Evolutionary conservation across 2,113 vertebrate genomes (phyloP).

Genomic region (Pao palembangensis): DNA sequence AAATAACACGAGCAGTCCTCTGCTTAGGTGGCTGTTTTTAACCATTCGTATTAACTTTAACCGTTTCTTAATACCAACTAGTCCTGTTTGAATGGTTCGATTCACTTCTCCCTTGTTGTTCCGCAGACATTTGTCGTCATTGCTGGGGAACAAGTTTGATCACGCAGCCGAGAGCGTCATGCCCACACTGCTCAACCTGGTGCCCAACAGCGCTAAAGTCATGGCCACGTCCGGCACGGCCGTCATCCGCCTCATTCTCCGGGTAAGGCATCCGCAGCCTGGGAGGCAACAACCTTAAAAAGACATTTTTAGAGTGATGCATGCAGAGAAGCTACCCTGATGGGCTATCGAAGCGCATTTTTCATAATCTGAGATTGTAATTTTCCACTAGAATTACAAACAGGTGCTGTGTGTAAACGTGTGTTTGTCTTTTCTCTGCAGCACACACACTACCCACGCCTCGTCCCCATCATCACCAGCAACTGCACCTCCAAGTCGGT

Average conservation of each 20-base stretch:
- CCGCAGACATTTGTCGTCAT: constrained; percentile 84
- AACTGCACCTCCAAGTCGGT: constrained; percentile 98
- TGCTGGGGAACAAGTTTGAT: constrained; percentile 96
- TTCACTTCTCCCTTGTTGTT: constrained; percentile 5
- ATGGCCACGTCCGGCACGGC: constrained; percentile 97
- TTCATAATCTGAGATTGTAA: no score
- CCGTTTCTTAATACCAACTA: no score
- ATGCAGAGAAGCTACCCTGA: no score
- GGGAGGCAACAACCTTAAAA: no score
- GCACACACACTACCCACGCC: constrained; percentile 93
- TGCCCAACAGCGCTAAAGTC: constrained; percentile 98
- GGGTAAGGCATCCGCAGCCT: constrained; percentile 75
- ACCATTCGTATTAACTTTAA: no score
- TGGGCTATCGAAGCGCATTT: no score
- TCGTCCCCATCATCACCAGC: constrained; percentile 98
- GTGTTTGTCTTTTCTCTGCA: constrained; percentile 48
- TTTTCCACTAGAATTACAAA: no score
- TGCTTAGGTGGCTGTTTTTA: neutral
- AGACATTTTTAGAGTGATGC: neutral
- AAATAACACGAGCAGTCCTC: neutral
- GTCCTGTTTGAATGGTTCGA: neutral
- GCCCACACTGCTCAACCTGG: constrained; percentile 97
- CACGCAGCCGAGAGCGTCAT: constrained; percentile 95
- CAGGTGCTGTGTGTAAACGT: no score
- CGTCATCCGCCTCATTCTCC: constrained; percentile 91